These are phyloP conservation scores for Drosophila nr. medialis DNA, from an alignment of 2,888 invertebrate genomes.

Conservation along the genomic window DNA sequence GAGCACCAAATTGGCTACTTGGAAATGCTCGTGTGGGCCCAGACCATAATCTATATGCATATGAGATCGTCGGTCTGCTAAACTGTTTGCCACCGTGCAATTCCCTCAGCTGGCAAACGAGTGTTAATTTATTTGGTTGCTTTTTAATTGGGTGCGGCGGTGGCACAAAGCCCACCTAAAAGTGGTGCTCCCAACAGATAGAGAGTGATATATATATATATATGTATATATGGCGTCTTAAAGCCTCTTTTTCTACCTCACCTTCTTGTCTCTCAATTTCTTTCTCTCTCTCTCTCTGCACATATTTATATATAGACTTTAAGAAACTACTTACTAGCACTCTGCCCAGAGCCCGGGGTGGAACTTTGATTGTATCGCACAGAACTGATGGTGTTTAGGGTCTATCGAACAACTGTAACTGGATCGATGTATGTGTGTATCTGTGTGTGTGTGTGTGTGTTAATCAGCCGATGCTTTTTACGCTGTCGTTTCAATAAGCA, in stretches of 20 bases:
- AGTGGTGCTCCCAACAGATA: background rate
- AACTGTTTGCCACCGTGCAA: conserved; percentile 22
- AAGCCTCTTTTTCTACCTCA: background rate
- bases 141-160: conserved; percentile 48
- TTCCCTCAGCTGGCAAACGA: background rate
- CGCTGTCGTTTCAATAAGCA: conserved; percentile 28
- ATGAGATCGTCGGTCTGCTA: conserved; percentile 24
- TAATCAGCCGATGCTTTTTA: conserved; percentile 39
- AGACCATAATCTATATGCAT: conserved; percentile 39
- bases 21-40: conserved; percentile 10
- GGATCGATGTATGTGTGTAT: conserved; percentile 6
- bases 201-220: background rate
- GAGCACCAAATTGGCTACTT: conserved; percentile 20
- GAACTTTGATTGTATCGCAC: conserved; percentile 16
- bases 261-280: background rate
- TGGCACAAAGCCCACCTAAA: background rate
- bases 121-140: conserved; percentile 52
- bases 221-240: background rate
- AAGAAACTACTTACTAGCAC: background rate
- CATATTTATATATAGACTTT: background rate
- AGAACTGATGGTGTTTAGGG: background rate
- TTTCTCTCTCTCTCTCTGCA: background rate
- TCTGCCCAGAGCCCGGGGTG: background rate
- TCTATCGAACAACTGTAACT: conserved; percentile 12
- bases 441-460: conserved; percentile 13